Conservation (phyloP, 2,113 vertebrate species). For the Poeciliopsis occidentalis region DNA sequence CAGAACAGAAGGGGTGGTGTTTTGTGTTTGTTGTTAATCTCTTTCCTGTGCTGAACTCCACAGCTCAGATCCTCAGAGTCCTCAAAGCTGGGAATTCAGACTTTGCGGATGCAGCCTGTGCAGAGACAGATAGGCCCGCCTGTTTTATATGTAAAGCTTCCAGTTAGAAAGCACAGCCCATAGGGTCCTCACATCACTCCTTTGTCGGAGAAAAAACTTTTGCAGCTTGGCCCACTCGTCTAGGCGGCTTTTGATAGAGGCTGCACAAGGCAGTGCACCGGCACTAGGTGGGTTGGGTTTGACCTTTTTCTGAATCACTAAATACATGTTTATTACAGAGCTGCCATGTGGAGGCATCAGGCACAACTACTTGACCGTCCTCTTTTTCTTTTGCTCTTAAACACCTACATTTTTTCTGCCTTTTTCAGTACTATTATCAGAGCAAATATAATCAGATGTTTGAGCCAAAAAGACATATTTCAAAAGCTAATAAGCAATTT, state of each 20-base stretch:
- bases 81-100: slow-evolving; percentile 67
- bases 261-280: slow-evolving; percentile 54
- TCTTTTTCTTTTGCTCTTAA: neutral
- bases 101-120: slow-evolving; percentile 73
- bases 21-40: slow-evolving; percentile 75
- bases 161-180: slow-evolving; percentile 65
- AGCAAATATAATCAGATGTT: no score
- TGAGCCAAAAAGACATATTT: no score
- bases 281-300: slow-evolving; percentile 54
- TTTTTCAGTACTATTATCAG: no score
- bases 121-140: slow-evolving; percentile 73
- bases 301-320: slow-evolving; percentile 35
- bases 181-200: slow-evolving; percentile 62
- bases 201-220: slow-evolving; percentile 70
- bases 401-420: neutral
- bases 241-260: slow-evolving; percentile 73
- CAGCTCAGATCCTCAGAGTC: slow-evolving; percentile 58
- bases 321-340: slow-evolving; percentile 36
- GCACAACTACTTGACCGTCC: neutral
- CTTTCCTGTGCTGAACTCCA: slow-evolving; percentile 64
- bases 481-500: no score
- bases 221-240: slow-evolving; percentile 51
- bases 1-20: slow-evolving; percentile 47
- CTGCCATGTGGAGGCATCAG: neutral
- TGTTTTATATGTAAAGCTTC: slow-evolving; percentile 81